Conservation (phyloP, 2,797 vertebrate genomes). For the Sylvilagus floridanus region DNA sequence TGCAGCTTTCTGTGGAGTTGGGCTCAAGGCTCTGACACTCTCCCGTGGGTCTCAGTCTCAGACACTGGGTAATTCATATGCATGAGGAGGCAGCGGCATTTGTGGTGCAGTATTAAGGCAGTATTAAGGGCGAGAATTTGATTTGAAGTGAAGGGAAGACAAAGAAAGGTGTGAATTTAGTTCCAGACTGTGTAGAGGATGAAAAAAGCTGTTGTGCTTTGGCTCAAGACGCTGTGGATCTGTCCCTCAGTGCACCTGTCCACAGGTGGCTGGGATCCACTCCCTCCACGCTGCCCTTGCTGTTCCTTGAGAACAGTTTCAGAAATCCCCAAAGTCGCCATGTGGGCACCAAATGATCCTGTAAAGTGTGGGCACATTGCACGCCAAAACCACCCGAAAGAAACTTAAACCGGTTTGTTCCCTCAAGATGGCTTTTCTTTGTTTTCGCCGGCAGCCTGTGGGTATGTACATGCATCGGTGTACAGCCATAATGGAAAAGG, state of each 20-base stretch:
- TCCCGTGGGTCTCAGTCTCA: background rate
- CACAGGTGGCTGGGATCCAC: background rate
- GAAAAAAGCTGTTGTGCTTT: slow-evolving; percentile 58
- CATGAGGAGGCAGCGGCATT: background rate
- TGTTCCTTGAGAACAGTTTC: background rate
- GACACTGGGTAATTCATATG: slow-evolving; percentile 42
- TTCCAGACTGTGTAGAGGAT: slow-evolving; percentile 63
- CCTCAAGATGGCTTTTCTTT: background rate
- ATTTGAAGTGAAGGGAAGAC: slow-evolving; percentile 69
- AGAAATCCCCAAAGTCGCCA: background rate
- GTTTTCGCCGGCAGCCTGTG: background rate
- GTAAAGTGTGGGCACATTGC: background rate
- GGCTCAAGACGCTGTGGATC: background rate
- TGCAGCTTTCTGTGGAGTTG: background rate
- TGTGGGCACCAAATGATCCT: background rate
- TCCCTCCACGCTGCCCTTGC: background rate
- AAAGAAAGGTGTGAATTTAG: slow-evolving; percentile 66
- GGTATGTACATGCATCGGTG: background rate
- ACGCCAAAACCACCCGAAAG: background rate
- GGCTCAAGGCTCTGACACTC: background rate
- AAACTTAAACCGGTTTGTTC: background rate
- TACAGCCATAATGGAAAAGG: background rate
- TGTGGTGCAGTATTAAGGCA: slow-evolving; percentile 50
- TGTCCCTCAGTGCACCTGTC: slow-evolving; percentile 7
- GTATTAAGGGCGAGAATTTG: slow-evolving; percentile 67